Evolutionary conservation across 2,888 invertebrate species (phyloP).

Genomic region (Sturmia bella): DNA sequence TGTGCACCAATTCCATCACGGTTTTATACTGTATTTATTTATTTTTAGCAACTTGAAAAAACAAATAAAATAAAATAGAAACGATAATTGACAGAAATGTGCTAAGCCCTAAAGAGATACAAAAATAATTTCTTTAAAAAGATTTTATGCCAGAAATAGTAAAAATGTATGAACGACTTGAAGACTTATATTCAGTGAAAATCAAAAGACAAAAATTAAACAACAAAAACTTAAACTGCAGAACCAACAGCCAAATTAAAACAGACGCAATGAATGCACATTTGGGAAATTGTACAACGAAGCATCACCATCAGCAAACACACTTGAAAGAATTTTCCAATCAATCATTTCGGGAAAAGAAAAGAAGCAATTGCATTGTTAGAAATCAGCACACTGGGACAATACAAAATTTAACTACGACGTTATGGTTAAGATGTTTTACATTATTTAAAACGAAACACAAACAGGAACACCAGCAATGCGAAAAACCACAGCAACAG

Average conservation of each 20-base stretch:
- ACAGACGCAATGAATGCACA: conserved; percentile 16
- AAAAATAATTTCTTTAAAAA: not conserved
- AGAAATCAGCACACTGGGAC: conserved; percentile 71
- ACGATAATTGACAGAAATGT: not conserved
- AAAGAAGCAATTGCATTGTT: conserved; percentile 60
- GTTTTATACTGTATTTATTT: no score
- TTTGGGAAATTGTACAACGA: conserved; percentile 3
- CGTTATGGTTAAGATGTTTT: conserved; percentile 42
- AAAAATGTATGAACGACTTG: conserved; percentile 43
- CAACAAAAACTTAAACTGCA: not conserved
- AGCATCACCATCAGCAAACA: conserved; percentile 19
- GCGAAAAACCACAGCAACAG: conserved; percentile 12
- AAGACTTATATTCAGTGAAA: conserved; percentile 18
- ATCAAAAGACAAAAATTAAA: conserved; percentile 12
- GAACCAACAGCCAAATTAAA: not conserved
- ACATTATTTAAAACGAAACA: conserved; percentile 45
- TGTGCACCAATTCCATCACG: no score
- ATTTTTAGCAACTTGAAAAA: no score
- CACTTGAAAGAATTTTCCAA: conserved; percentile 55
- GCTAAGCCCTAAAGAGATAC: not conserved
- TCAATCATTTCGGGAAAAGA: conserved; percentile 70
- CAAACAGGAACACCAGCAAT: conserved; percentile 33
- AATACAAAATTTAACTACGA: conserved; percentile 35
- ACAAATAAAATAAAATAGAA: not conserved
- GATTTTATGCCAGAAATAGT: not conserved